These are phyloP conservation scores for Smutsia temminckii DNA, from an alignment of 2,797 vertebrate species.

Conservation along the genomic window DNA sequence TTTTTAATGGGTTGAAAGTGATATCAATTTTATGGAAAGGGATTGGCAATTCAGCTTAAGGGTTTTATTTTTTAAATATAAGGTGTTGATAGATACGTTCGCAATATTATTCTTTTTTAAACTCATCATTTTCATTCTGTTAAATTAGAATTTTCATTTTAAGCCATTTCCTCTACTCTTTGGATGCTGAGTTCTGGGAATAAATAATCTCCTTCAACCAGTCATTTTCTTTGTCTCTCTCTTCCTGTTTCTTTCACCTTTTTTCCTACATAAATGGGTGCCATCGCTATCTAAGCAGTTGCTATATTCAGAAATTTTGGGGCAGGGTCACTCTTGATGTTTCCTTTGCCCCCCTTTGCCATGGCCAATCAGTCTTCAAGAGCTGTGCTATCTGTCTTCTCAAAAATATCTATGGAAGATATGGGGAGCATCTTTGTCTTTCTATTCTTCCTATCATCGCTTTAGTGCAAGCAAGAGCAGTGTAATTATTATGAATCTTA, in stretches of 20 bases:
- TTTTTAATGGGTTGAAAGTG: slow-evolving; percentile 19
- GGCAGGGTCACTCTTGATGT: not conserved
- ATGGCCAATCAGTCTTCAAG: not conserved
- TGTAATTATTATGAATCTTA: not conserved
- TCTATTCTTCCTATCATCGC: not conserved
- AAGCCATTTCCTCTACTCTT: not conserved
- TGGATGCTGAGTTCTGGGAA: not conserved
- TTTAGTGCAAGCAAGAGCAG: not conserved
- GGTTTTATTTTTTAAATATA: slow-evolving; percentile 44
- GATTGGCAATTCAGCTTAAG: slow-evolving; percentile 31
- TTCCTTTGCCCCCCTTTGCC: not conserved
- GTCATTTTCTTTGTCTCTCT: not conserved
- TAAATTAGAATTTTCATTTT: slow-evolving; percentile 49
- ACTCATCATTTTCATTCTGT: slow-evolving; percentile 13
- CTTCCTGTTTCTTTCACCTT: not conserved
- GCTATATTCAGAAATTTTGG: not conserved
- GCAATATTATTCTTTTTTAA: not conserved
- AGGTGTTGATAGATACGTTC: not conserved
- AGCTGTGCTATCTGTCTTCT: not conserved
- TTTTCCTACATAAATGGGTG: not conserved
- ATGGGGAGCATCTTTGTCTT: not conserved
- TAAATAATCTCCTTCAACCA: not conserved
- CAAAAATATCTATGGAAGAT: not conserved
- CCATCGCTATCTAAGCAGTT: not conserved
- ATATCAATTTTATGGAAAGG: slow-evolving; percentile 19